Conservation (phyloP, 2,888 invertebrate species). For the Drosophila niveifrons region DNA sequence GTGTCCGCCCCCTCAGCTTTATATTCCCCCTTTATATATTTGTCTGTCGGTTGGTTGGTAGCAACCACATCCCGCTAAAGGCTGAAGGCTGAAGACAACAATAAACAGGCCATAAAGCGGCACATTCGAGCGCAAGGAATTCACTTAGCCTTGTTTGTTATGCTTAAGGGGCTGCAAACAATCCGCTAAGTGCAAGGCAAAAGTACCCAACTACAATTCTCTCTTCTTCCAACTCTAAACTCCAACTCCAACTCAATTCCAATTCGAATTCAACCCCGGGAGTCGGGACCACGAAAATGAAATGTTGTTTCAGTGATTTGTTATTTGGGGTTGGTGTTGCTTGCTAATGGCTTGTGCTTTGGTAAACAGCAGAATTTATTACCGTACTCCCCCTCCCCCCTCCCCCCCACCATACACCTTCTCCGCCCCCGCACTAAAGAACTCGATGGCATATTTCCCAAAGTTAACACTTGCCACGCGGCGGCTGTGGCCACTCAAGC, state of each 20-base stretch:
- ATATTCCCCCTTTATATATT: not conserved
- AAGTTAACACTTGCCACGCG: slow-evolving; percentile 83
- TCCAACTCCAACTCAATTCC: slow-evolving; percentile 5
- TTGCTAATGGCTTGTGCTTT: slow-evolving; percentile 83
- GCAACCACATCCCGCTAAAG: slow-evolving; percentile 21
- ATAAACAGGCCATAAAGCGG: slow-evolving; percentile 82
- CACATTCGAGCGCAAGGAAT: slow-evolving; percentile 79
- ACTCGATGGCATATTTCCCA: slow-evolving; percentile 53
- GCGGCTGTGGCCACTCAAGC: slow-evolving; percentile 79
- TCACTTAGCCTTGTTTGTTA: slow-evolving; percentile 85
- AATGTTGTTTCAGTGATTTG: slow-evolving; percentile 83
- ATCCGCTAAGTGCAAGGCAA: slow-evolving; percentile 85
- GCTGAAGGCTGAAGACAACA: slow-evolving; percentile 66
- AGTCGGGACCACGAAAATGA: slow-evolving; percentile 4
- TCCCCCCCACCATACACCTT: not conserved
- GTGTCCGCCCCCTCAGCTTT: slow-evolving; percentile 45
- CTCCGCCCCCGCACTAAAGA: not conserved
- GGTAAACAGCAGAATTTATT: slow-evolving; percentile 82
- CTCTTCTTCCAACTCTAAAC: not conserved
- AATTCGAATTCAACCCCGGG: slow-evolving; percentile 2
- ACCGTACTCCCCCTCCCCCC: slow-evolving; percentile 35
- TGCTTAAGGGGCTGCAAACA: slow-evolving; percentile 84
- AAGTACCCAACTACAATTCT: slow-evolving; percentile 37
- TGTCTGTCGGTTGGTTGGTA: not conserved
- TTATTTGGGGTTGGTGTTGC: slow-evolving; percentile 81